Evolutionary conservation across 2,888 invertebrate species (phyloP), one percentile per base, ranked within the genome.

Genomic region (Drosophila rellima): DNA sequence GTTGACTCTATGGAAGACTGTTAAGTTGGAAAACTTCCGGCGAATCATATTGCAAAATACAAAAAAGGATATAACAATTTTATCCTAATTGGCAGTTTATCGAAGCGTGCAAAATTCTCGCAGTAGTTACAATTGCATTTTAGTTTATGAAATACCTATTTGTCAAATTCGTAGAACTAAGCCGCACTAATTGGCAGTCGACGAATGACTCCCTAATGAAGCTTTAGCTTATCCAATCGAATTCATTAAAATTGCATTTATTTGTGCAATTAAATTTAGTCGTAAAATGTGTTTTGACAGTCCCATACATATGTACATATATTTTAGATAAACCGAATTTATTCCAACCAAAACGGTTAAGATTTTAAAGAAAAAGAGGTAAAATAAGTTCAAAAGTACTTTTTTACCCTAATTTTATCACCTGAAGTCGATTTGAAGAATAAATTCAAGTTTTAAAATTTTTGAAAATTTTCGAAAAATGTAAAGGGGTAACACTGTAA

Each of bases 181-280:
- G 15, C n/a, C 29, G 15, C 11, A 39, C 52, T 59, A 70, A 70
- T 71, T 59, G 55, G 48, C 20, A 40, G 2, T 17, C 42, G 8
- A 44, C 17, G n/a, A 18, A 31, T 13, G 18, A 17, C 37, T 15
- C 20, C 20, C 33, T 47, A 48, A 48, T 56, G 10, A 47, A 26
- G 52, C 20, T 44, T 20, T 39, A 2, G 40, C 35, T 57, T 31
- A 61, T 54, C 17, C 33, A 33, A 54, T 59, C 31, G 18, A 52
- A 37, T 35, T 63, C 31, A 64, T 44, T 69, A 20, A 50, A 63
- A 47, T 44, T 20, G 42, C 37, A 54, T 54, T 51, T 44, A 50
- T 39, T 29, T 51, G 3, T 18, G 23, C 57, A 69, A 69, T 65
- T 69, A 40, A 56, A 52, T 61, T 26, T 15, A 35, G 3, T 20